Evolutionary conservation across 2,888 invertebrate genomes (phyloP).

Genomic region (Xiphydria camelus): DNA sequence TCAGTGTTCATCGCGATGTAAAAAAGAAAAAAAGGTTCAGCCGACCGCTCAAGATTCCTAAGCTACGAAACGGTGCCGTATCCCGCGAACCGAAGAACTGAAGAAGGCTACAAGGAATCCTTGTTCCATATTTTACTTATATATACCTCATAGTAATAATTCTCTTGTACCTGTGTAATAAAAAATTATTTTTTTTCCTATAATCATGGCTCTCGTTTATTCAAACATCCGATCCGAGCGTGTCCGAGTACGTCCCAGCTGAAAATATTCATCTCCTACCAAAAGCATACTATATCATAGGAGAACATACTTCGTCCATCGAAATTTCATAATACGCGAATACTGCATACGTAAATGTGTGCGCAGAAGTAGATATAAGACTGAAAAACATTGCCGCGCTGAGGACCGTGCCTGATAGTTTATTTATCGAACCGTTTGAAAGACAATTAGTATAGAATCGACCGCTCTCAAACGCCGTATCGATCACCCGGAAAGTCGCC

Average conservation of each 20-base stretch:
- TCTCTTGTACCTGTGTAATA: conserved; percentile 50
- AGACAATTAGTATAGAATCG: too few relatives aligned
- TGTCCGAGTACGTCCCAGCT: background rate
- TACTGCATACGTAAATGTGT: too few relatives aligned
- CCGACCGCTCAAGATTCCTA: conserved; percentile 3
- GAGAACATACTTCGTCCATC: too few relatives aligned
- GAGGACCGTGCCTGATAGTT: too few relatives aligned
- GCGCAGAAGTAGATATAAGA: too few relatives aligned
- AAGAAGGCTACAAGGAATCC: background rate
- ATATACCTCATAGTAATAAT: conserved; percentile 40
- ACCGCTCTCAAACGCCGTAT: conserved; percentile 30
- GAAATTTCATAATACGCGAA: conserved; percentile 2
- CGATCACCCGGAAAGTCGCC: conserved; percentile 33
- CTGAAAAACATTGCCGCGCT: too few relatives aligned
- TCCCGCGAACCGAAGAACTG: conserved; percentile 8
- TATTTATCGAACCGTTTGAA: too few relatives aligned
- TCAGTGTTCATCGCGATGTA: background rate
- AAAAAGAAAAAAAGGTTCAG: background rate
- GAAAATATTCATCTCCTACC: background rate
- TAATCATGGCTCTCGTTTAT: conserved; percentile 1
- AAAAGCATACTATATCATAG: too few relatives aligned
- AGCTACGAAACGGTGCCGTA: background rate
- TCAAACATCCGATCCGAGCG: background rate
- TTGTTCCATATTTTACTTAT: conserved; percentile 19
- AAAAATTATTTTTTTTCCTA: conserved; percentile 41